Evolutionary conservation across 2,797 vertebrate species (phyloP).

Genomic region (Martes flavigula): DNA sequence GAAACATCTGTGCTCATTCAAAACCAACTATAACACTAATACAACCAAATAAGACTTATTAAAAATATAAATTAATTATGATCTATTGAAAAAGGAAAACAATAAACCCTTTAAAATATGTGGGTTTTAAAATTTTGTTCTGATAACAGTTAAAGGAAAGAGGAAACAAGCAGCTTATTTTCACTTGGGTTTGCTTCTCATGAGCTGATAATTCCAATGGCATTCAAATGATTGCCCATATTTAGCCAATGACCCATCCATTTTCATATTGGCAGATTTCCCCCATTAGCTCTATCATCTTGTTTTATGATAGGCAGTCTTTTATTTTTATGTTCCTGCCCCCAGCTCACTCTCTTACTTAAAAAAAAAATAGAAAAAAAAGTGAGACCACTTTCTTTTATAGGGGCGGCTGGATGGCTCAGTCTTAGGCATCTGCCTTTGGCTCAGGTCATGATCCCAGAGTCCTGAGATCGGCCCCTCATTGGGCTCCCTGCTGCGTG

Average conservation of each 20-base stretch:
- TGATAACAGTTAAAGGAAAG: not conserved
- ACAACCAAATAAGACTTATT: not conserved
- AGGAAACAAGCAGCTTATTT: not conserved
- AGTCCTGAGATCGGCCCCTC: too few species aligned
- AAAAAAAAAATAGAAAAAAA: not conserved
- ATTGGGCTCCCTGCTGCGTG: too few species aligned
- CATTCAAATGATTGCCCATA: not conserved
- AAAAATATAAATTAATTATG: constrained; percentile 20
- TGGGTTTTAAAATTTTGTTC: not conserved
- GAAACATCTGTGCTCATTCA: not conserved
- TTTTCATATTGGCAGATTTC: not conserved
- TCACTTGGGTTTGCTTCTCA: not conserved
- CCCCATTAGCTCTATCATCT: not conserved
- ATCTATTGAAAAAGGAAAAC: not conserved
- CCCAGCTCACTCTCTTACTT: not conserved
- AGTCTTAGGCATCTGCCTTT: too few species aligned
- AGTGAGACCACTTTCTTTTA: not conserved
- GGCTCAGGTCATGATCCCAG: too few species aligned
- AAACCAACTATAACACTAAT: not conserved
- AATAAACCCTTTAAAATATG: not conserved
- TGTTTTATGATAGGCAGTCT: not conserved
- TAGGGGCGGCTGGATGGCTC: too few species aligned
- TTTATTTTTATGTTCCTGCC: not conserved
- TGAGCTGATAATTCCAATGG: not conserved
- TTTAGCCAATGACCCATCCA: not conserved